Evolutionary conservation across 2,888 invertebrate species (phyloP), one percentile per base, ranked within the genome.

Genomic region (Cephus sareptanus): DNA sequence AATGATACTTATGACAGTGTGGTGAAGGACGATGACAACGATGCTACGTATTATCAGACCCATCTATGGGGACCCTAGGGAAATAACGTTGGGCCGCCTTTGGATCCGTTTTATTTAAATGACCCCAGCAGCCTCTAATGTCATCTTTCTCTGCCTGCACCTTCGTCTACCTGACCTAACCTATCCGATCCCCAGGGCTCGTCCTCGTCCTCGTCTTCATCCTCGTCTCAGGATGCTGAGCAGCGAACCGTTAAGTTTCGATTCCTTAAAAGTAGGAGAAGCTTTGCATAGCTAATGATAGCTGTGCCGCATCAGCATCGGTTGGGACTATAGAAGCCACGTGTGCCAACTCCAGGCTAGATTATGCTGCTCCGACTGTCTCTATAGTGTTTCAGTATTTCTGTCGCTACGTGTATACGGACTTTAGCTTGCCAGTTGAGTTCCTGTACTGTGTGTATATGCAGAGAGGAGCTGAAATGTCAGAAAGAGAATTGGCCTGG

Each of bases 191-290:
- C 31, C 15, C 75, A 79, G 79, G 81, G 35, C 40, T 56, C 56
- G 56, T 79, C 76, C 81, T 74, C 75, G 73, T 75, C 70, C 69
- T 33, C 74, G 40, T 68, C 74, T 75, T 35, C 37, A 71, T 77
- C 23, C 31, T 35, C 74, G 76, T 81, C 76, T 78, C 79, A 84
- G 84, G 82, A 84, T 83, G 79, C 84, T 83, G 85, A 76, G 80
- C 83, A 79, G 77, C 82, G 79, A 85, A 87, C 87, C 87, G 87
- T 87, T 87, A 87, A 87, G 85, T 84, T 87, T 84, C 87, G 87
- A 87, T 87, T 85, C 82, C 84, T 87, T 82, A 85, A 86, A 85
- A 68, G 76, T 81, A 81, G 80, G 78, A 76, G 80, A 71, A 79
- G 77, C 74, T 76, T 75, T 70, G 75, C 75, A 76, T 73, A 76